phyloP scores from a whole-genome alignment of 1,140 invertebrate genomes.

The Pachyrhynchus sulphureomaculatus region DNA sequence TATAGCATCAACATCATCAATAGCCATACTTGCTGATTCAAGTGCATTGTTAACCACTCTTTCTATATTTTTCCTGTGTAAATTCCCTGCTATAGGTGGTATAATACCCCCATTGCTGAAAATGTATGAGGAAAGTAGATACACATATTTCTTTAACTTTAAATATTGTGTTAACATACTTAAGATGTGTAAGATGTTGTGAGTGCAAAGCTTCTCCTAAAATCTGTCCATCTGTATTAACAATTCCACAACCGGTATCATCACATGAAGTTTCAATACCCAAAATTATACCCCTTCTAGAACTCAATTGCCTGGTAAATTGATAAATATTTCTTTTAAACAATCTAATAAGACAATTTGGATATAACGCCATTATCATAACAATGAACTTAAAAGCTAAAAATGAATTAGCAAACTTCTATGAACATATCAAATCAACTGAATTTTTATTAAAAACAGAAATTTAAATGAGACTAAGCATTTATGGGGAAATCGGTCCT shows the following conservation, averaged over 20 bases:
- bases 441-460: too few species aligned
- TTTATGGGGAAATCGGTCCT: too few species aligned
- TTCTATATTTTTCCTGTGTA: conserved; percentile 82
- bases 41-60: conserved; percentile 71
- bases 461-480: too few species aligned
- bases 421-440: too few species aligned
- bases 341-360: neutral
- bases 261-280: conserved; percentile 99
- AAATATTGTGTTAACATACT: conserved; percentile 60
- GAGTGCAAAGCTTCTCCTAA: conserved; percentile 78
- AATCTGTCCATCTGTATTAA: conserved; percentile 70
- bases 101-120: conserved; percentile 88
- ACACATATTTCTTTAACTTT: too few species aligned
- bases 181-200: conserved; percentile 73
- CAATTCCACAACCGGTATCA: conserved; percentile 91
- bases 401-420: too few species aligned
- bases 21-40: conserved; percentile 60
- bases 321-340: neutral
- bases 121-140: too few species aligned
- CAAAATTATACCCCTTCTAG: conserved; percentile 56
- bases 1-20: conserved; percentile 85
- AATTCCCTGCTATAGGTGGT: conserved; percentile 76
- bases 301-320: neutral
- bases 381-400: too few species aligned
- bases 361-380: too few species aligned